Percentiles rank a stretch among this genome's conserved stretches.
phyloP scores from a whole-genome alignment of 2,797 vertebrate species.

The Anguilla marmorata region DNA sequence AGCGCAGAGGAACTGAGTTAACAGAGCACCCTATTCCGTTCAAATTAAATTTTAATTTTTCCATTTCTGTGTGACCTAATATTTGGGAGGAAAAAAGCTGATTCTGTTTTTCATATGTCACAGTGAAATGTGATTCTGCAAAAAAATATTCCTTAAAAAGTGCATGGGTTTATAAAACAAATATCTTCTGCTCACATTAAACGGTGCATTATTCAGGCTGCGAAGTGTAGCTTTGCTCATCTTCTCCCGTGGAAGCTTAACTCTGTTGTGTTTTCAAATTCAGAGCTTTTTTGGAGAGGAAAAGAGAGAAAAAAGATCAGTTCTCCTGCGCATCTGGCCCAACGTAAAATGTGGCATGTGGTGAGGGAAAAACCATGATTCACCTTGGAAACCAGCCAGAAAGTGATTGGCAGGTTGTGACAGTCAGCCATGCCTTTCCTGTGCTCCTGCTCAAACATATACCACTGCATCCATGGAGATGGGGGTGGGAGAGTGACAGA shows the following conservation, averaged over 20 bases:
- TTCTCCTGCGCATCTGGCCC: neutral
- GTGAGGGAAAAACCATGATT: neutral
- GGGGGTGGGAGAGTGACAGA: neutral
- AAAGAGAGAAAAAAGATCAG: neutral
- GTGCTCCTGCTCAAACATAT: neutral
- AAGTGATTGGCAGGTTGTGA: neutral
- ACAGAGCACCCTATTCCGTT: neutral
- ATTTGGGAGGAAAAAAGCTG: neutral
- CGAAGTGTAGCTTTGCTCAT: neutral
- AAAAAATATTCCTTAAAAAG: constrained; percentile 4
- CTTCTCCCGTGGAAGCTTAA: neutral
- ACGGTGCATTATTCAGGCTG: neutral
- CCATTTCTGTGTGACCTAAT: neutral
- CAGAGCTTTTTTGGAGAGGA: neutral
- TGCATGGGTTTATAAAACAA: constrained; percentile 11
- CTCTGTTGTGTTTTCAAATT: neutral
- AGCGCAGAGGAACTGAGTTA: neutral
- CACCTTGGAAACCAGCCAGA: neutral
- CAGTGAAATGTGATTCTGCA: constrained; percentile 5
- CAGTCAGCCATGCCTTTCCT: neutral
- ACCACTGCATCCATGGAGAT: neutral
- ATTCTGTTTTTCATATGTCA: neutral
- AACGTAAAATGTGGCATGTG: neutral
- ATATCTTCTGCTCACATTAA: neutral
- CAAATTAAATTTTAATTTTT: constrained; percentile 12